These are phyloP conservation scores for Drosophila mimica DNA, from an alignment of 2,888 invertebrate genomes.

Conservation along the genomic window DNA sequence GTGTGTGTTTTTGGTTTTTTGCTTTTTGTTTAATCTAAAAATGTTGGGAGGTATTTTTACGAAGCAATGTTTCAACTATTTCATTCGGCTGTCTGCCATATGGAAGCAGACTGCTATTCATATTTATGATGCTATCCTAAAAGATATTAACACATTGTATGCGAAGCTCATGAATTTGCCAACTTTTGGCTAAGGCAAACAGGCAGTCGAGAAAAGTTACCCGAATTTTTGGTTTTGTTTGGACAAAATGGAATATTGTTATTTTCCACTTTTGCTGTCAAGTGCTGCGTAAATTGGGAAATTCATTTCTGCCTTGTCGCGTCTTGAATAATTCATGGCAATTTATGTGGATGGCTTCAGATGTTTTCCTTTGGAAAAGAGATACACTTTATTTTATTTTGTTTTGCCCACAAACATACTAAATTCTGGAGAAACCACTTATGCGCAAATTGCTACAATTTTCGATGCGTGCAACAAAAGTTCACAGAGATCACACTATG, in stretches of 20 bases:
- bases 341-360: constrained; percentile 19
- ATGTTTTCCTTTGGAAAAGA: background rate
- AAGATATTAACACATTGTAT: constrained; percentile 40
- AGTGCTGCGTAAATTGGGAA: constrained; percentile 57
- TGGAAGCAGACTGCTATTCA: constrained; percentile 38
- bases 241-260: constrained; percentile 5
- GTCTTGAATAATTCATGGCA: constrained; percentile 64
- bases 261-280: constrained; percentile 33
- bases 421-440: constrained; percentile 51
- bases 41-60: constrained; percentile 2
- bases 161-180: constrained; percentile 10
- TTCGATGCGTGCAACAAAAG: constrained; percentile 21
- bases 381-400: constrained; percentile 4
- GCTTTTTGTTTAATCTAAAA: background rate
- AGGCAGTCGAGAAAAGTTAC: constrained; percentile 19
- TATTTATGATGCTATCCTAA: constrained; percentile 43
- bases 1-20: background rate
- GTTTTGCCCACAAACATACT: constrained; percentile 26
- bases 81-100: constrained; percentile 41
- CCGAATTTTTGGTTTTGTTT: constrained; percentile 18
- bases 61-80: constrained; percentile 9
- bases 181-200: constrained; percentile 23
- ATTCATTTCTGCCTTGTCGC: constrained; percentile 23
- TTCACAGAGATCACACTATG: background rate
- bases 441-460: constrained; percentile 38